phyloP scores from a whole-genome alignment of 2,113 vertebrate species.

The Hippocampus guttulatus region DNA sequence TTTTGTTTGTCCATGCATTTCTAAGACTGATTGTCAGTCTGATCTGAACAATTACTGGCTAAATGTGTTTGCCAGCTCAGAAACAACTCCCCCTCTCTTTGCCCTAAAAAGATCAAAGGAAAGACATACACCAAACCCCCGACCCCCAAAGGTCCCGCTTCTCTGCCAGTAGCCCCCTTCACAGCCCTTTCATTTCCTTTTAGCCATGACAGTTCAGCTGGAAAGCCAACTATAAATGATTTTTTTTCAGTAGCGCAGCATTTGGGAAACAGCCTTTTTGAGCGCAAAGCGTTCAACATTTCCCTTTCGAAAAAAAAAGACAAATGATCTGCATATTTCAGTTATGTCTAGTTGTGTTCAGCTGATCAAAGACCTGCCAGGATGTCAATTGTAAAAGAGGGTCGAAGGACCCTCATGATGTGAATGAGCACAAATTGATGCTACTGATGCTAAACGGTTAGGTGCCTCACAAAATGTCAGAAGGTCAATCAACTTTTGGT shows the following conservation, averaged over 20 bases:
- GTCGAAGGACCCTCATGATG: slow-evolving; percentile 42
- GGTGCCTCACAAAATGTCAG: slow-evolving; percentile 52
- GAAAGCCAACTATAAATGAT: slow-evolving; percentile 72
- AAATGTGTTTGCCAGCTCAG: slow-evolving; percentile 75
- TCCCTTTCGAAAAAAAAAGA: slow-evolving; percentile 5
- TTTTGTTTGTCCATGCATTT: slow-evolving; percentile 75
- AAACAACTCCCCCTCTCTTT: slow-evolving; percentile 51
- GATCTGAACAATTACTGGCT: slow-evolving; percentile 74
- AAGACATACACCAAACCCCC: slow-evolving; percentile 35
- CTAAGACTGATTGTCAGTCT: slow-evolving; percentile 71
- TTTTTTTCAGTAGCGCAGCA: slow-evolving; percentile 54
- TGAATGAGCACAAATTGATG: slow-evolving; percentile 60
- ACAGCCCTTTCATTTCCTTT: slow-evolving; percentile 67
- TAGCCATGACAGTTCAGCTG: slow-evolving; percentile 72
- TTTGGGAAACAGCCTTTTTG: slow-evolving; percentile 54
- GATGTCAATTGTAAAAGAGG: slow-evolving; percentile 34
- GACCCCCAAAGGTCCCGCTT: slow-evolving; percentile 34
- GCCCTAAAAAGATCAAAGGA: slow-evolving; percentile 74
- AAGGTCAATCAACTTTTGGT: slow-evolving; percentile 62
- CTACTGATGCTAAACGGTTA: slow-evolving; percentile 60
- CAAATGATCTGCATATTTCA: slow-evolving; percentile 65
- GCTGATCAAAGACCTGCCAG: slow-evolving; percentile 62
- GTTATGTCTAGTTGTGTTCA: slow-evolving; percentile 56
- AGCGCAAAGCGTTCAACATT: slow-evolving; percentile 5
- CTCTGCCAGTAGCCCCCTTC: slow-evolving; percentile 43